Percentiles rank a stretch among this genome's conserved stretches.
Conservation (phyloP, 2,888 invertebrate species). For the Hedya salicella region DNA sequence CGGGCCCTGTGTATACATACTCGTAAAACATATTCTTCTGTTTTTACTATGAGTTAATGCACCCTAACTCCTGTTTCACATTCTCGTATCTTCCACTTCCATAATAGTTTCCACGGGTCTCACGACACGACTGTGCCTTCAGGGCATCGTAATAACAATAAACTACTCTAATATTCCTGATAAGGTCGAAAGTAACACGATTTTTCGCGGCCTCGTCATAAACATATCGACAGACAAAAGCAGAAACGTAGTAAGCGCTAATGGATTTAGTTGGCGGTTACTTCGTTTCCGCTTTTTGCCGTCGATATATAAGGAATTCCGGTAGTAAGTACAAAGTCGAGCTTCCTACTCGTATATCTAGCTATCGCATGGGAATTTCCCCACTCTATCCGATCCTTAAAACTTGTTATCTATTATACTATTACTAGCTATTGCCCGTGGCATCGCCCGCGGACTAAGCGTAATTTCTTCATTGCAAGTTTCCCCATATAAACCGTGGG, state of each 20-base stretch:
- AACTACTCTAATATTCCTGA: background rate
- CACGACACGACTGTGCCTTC: background rate
- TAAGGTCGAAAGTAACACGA: background rate
- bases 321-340: constrained; percentile 29
- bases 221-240: too few relatives aligned
- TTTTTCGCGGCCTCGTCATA: constrained; percentile 6
- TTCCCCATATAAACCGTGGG: too few relatives aligned
- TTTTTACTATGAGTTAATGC: too few relatives aligned
- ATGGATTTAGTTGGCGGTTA: too few relatives aligned
- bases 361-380: constrained; percentile 1
- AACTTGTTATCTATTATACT: background rate
- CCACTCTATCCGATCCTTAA: too few relatives aligned
- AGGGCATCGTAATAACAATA: background rate
- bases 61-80: background rate
- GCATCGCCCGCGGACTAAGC: too few relatives aligned
- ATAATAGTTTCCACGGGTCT: constrained; percentile 2
- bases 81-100: constrained; percentile 1
- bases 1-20: too few relatives aligned
- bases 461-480: too few relatives aligned
- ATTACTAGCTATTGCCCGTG: too few relatives aligned
- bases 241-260: too few relatives aligned
- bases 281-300: too few relatives aligned
- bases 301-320: constrained; percentile 35
- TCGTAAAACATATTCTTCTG: too few relatives aligned
- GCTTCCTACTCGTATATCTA: constrained; percentile 15